Evolutionary conservation across 2,888 invertebrate species (phyloP), one percentile per base, ranked within the genome.

Genomic region (Pheosia tremula): DNA sequence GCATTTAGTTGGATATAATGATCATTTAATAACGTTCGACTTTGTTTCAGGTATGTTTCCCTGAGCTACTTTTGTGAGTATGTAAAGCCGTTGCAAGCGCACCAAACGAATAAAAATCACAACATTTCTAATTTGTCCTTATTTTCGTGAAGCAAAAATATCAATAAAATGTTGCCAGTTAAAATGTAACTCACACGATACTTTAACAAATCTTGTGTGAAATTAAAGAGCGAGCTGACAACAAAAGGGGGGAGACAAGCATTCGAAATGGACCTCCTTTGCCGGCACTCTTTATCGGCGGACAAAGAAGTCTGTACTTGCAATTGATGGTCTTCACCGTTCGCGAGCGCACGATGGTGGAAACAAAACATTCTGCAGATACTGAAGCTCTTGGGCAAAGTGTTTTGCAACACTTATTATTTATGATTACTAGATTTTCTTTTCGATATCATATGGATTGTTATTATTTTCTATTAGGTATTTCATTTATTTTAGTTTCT

Each of bases 251-350:
- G 68, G 68, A 73, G 74, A 78, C 69, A 69, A 72, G 74, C 67
- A 73, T 76, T 78, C 64, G 68, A 66, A 76, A 80, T 78, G 78
- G 72, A 77, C 76, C 69, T 67, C 60, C 57, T 63, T 57, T 63
- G 66, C 64, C 56, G 67, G 61, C 71, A 77, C 77, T 82, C 64
- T 81, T 78, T 79, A 73, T 74, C 66, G 66, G 63, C 64, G 77
- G 75, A 83, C 81, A 85, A 83, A 82, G 81, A 77, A 77, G 66
- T 68, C 68, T 79, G 79, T 70, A 75, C 75, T 76, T 80, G 79
- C 84, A 81, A 84, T 83, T 83, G 84, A 85, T 83, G 83, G 79
- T 64, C 72, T 72, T 62, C 57, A 69, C 77, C 75, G 75, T 80
- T 82, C 71, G 76, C 69, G 50, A 65, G 67, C 63, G 61, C 62